Evolutionary conservation across 2,797 vertebrate species (phyloP), one percentile per base, ranked within the genome.

Genomic region (Psittacula echo): DNA sequence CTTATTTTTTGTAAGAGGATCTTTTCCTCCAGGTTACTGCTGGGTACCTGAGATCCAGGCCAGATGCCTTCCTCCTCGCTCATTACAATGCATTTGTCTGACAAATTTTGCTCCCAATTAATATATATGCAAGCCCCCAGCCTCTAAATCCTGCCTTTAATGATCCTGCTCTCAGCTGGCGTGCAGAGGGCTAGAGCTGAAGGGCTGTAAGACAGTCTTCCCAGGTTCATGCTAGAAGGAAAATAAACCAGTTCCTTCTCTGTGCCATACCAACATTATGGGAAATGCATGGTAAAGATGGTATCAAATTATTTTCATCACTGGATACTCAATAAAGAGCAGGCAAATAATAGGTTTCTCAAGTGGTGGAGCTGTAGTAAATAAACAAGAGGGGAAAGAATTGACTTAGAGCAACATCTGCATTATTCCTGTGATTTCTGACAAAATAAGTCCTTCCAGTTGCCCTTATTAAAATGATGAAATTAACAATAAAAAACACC

Each of bases 271-370:
- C 74, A 84, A 83, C 64, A 93, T 84, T 91, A 64, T 54, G 64
- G 85, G 48, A 93, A 95, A 91, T 37, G 64, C 58, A 88, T 47
- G 85, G 84, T 53, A 81, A 95, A 93, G 41, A 88, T 0, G 0
- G 44, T 29, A 90, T 90, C 64, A 81, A 90, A 79, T 95, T 85
- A 61, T 91, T 96, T 88, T 82, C 80, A 81, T 91, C 91, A 73
- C 76, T 86, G 79, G 51, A 79, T 74, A 34, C 66, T 86, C 47
- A 51, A 20, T 65, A 87, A 78, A 37, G 29, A 91, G 66, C 60
- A 78, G 62, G 48, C 14, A 87, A 90, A 90, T 80, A 93, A 90
- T 65, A 51, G 14, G 16, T 87, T 95, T 90, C 84, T 95, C 68
- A 77, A 90, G 82, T 45, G 62, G 70, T 10, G 85, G 70, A 87